Conservation (phyloP, 2,797 vertebrate species). For the Acrossocheilus fasciatus region DNA sequence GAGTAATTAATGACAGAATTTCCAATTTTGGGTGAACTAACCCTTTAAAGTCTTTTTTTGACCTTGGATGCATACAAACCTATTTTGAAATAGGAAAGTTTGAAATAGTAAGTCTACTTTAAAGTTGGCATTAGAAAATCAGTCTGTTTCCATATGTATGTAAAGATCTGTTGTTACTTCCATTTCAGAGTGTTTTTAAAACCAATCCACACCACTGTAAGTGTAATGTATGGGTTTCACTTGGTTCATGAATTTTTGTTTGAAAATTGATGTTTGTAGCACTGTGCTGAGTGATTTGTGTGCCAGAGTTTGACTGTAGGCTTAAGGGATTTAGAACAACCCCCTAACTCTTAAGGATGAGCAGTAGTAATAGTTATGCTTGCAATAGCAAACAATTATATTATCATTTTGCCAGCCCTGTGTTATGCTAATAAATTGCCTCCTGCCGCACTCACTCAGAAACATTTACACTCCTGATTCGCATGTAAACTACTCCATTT, state of each 20-base stretch:
- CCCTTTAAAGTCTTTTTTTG: neutral
- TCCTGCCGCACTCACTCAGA: neutral
- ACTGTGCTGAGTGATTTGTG: no score
- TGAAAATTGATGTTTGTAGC: neutral
- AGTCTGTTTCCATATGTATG: neutral
- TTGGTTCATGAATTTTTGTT: neutral
- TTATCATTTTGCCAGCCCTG: neutral
- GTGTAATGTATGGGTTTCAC: neutral
- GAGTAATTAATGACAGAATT: no score
- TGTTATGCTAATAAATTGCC: conserved; percentile 26
- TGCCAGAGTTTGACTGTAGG: neutral
- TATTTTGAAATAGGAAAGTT: neutral
- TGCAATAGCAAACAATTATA: neutral
- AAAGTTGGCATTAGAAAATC: no score
- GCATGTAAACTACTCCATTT: conserved; percentile 48
- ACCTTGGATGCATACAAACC: neutral
- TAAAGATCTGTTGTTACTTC: neutral
- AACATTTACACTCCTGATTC: conserved; percentile 27
- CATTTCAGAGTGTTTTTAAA: neutral
- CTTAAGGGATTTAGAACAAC: neutral
- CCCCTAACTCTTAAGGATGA: neutral
- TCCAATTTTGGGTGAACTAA: no score
- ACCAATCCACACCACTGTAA: neutral
- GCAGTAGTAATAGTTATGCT: neutral
- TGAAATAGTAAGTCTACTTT: no score